phyloP scores from a whole-genome alignment of 2,888 invertebrate genomes.

The Theodoxus fluviatilis region DNA sequence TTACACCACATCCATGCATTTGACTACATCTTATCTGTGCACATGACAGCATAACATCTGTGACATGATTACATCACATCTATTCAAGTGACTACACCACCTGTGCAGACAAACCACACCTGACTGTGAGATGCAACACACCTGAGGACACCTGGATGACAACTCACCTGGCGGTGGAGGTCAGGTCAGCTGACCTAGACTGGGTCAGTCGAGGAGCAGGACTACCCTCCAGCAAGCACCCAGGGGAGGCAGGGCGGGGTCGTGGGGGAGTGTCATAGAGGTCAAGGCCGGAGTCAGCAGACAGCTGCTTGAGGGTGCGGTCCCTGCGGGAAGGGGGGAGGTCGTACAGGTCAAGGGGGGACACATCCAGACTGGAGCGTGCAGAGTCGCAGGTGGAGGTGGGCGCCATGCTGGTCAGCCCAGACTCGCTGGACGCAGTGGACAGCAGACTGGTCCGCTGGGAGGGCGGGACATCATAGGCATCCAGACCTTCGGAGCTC shows the following conservation, averaged over 20 bases:
- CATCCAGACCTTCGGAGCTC: constrained; percentile 30
- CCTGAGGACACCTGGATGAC: too few relatives aligned
- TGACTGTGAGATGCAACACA: too few relatives aligned
- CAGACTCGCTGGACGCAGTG: constrained; percentile 61
- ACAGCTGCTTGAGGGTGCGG: constrained; percentile 44
- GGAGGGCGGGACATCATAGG: constrained; percentile 45
- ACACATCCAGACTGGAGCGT: constrained; percentile 67
- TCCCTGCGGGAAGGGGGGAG: constrained; percentile 43
- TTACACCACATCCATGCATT: too few relatives aligned
- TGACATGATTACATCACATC: too few relatives aligned
- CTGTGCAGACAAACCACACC: too few relatives aligned
- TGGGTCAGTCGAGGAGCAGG: constrained; percentile 48
- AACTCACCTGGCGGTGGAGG: too few relatives aligned
- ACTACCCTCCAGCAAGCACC: constrained; percentile 45
- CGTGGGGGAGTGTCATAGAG: constrained; percentile 73
- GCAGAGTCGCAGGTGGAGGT: constrained; percentile 67
- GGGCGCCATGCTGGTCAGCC: constrained; percentile 69
- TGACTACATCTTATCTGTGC: too few relatives aligned
- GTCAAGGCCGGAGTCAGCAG: constrained; percentile 61
- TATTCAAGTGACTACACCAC: too few relatives aligned
- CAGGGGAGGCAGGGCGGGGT: constrained; percentile 37
- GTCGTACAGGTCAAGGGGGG: constrained; percentile 56
- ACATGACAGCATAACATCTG: too few relatives aligned
- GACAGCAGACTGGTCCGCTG: constrained; percentile 64
- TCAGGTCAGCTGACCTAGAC: not conserved